Evolutionary conservation across 2,113 vertebrate species (phyloP), one percentile per base, ranked within the genome.

Genomic region (Cacatua alba): DNA sequence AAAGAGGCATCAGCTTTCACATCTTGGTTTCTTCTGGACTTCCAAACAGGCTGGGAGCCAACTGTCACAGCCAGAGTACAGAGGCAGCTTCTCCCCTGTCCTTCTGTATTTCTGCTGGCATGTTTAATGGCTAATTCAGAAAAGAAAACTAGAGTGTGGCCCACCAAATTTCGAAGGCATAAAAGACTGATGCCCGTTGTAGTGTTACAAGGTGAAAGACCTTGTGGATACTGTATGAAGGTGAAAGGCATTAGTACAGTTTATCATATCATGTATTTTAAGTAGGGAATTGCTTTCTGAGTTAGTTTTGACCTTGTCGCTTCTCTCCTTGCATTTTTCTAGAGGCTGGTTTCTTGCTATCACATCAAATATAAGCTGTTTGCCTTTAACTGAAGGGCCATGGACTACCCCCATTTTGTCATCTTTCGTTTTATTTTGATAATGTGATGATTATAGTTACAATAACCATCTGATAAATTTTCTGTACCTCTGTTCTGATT

Each of bases 381-480:
- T 59, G 41, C 51, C n/a, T 55, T 95, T 23, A 91, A 69, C 46
- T 95, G 95, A 84, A 78, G 65, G 65, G 46, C 37, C 35, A 31
- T 75, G 69, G 43, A 33, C 87, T 91, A 59, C 57, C 60, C 87
- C n/a, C 90, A 78, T 96, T 95, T 89, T 67, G 43, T 95, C 90
- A 64, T 75, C 28, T 87, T 87, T 41, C 31, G 77, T 96, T 95
- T 95, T 86, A 62, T 84, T 91, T 92, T 95, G 60, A 63, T 81
- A 83, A 75, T 24, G 35, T 59, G 46, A 59, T 94, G 55, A 28
- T 68, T 88, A 28, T n/a, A 74, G 72, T 91, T 94, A 35, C 19
- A 49, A 75, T 84, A 89, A 64, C 43, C 41, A 60, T 67, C 81
- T 86, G 60, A 65, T 78, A 68, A 41, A 86, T 89, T 84, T 91